Evolutionary conservation across 2,797 vertebrate species (phyloP).

Genomic region (Hydrolagus colliei): DNA sequence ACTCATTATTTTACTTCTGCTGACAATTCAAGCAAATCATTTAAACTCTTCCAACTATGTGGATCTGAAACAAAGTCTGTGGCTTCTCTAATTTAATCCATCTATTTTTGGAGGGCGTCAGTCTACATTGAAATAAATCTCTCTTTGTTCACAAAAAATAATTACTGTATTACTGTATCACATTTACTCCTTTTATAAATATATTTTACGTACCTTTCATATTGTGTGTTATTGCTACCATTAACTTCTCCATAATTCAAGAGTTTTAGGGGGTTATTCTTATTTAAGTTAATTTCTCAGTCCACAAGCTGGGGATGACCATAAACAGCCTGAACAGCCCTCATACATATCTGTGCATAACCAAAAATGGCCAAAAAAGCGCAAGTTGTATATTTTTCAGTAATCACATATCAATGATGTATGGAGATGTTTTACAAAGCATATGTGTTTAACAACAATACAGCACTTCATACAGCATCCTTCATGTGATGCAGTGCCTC

Average conservation of each 20-base stretch:
- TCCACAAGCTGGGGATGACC: not conserved
- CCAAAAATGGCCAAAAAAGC: not conserved
- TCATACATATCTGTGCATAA: not conserved
- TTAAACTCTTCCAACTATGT: too few relatives aligned
- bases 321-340: not conserved
- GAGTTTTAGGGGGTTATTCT: not conserved
- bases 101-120: too few relatives aligned
- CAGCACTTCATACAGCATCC: not conserved
- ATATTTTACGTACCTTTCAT: not conserved
- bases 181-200: not conserved
- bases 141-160: too few relatives aligned
- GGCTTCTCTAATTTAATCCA: too few relatives aligned
- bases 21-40: too few relatives aligned
- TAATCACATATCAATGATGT: not conserved
- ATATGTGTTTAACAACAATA: not conserved
- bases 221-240: not conserved
- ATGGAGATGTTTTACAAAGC: not conserved
- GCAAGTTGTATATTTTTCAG: not conserved
- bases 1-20: too few relatives aligned
- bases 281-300: not conserved
- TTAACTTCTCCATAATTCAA: not conserved
- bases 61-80: too few relatives aligned
- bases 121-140: too few relatives aligned
- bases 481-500: too few relatives aligned
- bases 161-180: too few relatives aligned